These are phyloP conservation scores for Numenius arquata DNA, from an alignment of 2,113 vertebrate species.

Conservation along the genomic window DNA sequence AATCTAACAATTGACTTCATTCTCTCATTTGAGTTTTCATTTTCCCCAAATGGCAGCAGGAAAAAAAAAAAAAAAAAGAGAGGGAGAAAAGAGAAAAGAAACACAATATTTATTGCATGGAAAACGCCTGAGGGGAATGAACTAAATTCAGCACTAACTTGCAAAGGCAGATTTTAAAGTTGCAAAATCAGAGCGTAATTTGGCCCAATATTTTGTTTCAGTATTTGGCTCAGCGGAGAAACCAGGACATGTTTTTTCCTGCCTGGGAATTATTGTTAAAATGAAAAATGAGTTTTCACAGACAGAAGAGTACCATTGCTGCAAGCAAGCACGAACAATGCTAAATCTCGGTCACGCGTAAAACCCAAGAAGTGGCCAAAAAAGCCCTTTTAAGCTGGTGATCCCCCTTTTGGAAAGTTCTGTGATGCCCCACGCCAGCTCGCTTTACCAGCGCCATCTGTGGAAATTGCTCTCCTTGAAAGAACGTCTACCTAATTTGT, in stretches of 20 bases:
- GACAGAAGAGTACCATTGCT: conserved; percentile 49
- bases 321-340: conserved; percentile 45
- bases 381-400: neutral
- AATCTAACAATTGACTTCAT: neutral
- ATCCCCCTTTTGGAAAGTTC: neutral
- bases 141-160: conserved; percentile 45
- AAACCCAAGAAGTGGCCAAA: conserved; percentile 28
- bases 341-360: conserved; percentile 1
- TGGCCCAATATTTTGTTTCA: conserved; percentile 48
- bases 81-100: neutral
- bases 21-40: neutral
- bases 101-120: conserved; percentile 4
- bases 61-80: neutral
- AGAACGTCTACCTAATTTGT: conserved; percentile 47
- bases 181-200: conserved; percentile 54
- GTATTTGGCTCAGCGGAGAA: conserved; percentile 11
- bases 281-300: conserved; percentile 51
- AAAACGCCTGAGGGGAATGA: conserved; percentile 8
- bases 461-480: conserved; percentile 42
- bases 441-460: neutral
- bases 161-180: conserved; percentile 48
- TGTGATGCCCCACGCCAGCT: neutral
- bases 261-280: conserved; percentile 34
- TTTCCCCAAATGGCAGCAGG: neutral
- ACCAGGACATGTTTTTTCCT: conserved; percentile 42